Base-by-base conservation (phyloP, 2,888 invertebrate species). In the Bembecia ichneumoniformis region DNA sequence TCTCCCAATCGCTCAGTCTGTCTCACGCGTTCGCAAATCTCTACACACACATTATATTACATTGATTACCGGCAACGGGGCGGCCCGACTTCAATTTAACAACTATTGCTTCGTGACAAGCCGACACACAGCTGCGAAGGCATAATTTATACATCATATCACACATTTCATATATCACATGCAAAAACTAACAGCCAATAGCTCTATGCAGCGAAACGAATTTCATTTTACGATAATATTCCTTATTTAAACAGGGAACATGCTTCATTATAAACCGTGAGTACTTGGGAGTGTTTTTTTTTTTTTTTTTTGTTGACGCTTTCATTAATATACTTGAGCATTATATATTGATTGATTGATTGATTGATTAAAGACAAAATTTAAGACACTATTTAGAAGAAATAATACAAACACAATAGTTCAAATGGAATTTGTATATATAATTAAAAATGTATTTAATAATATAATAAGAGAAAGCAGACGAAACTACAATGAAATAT, bases 41-140 rank as follows among this genome's bases (percentile, higher is more conserved):
- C 81, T 75, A 77, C 68, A 75, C 66, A 73, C 67, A 11, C 34
- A 61, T 65, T 72, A 75, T 76, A 71, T 69, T 78, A 83, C 83
- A 84, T 66, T 74, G 76, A 77, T 79, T 80, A 62, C 66, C 64
- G 63, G 57, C 28, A 11, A 74, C 81, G 84, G 77, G 70, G 77
- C 47, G 55, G 75, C 78, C 77, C 83, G 82, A 83, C 82, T 82
- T 83, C 82, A 35, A 3, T 5, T 47, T 15, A 35, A 35, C 13
- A 47, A 47, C 16, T 46, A 44, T 44, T 15, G 44, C 44, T 44
- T 14, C 14, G 13, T 16, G 17, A 15, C n/a, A 44, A 44, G 44
- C 44, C 5, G 14, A 15, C 44, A 66, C 60, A 64, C 64, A 71
- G 76, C 77, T 77, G 77, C 79, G 65, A 71, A 75, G 71, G 76